Conservation (phyloP, 2,888 invertebrate genomes). For the Eupelmus urozonus region DNA sequence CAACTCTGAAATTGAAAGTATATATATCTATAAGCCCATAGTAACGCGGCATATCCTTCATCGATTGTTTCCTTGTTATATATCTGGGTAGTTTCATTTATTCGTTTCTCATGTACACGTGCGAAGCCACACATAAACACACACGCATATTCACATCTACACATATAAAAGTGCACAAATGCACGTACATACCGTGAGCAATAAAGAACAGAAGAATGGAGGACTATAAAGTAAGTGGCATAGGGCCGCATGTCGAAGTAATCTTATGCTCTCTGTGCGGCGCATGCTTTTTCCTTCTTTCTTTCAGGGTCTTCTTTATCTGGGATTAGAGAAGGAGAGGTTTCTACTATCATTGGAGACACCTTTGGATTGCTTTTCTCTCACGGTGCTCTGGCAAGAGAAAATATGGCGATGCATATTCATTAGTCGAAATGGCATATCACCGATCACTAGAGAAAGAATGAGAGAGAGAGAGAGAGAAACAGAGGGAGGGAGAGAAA, state of each 20-base stretch:
- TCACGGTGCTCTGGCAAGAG: conserved; percentile 15
- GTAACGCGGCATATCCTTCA: conserved; percentile 12
- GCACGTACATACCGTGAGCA: no score
- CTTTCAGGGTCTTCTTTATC: conserved; percentile 31
- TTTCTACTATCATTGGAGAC: background rate
- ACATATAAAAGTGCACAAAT: no score
- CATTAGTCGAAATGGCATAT: conserved; percentile 40
- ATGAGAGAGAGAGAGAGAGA: no score
- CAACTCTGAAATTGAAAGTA: background rate
- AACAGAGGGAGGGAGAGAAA: no score
- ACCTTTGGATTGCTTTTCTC: conserved; percentile 17
- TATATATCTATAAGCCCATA: background rate
- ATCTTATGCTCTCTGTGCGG: conserved; percentile 13
- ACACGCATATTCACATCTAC: no score
- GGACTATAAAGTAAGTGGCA: conserved; percentile 33
- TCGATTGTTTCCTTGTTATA: conserved; percentile 32
- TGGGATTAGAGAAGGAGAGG: conserved; percentile 20
- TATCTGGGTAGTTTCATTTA: conserved; percentile 28
- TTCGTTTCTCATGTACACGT: conserved; percentile 22
- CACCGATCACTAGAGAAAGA: background rate
- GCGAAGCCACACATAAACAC: background rate
- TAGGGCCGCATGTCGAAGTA: conserved; percentile 19
- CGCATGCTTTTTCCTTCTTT: background rate
- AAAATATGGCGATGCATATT: conserved; percentile 55
- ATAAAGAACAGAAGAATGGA: conserved; percentile 47